A percentile compares a stretch with the other conserved stretches of the same genome.
Evolutionary conservation across 2,888 invertebrate species (phyloP).

Genomic region (Drosophila setosimentum): DNA sequence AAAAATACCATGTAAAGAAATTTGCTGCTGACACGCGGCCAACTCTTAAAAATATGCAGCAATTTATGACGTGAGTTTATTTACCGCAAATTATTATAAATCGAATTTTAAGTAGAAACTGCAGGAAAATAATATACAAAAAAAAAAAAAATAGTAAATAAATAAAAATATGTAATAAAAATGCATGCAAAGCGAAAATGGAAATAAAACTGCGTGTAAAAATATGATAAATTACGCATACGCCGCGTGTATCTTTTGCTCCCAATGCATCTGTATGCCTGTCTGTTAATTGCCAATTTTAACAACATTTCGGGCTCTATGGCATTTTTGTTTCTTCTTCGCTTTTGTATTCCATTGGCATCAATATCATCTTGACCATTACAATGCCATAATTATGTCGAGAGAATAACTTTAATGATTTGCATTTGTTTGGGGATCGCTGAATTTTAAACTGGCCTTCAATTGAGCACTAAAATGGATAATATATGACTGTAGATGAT

Average conservation of each 20-base stretch:
- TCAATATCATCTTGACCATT: conserved; percentile 44
- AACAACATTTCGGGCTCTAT: conserved; percentile 48
- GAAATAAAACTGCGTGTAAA: conserved; percentile 67
- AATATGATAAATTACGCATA: conserved; percentile 78
- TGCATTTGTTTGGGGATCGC: conserved; percentile 24
- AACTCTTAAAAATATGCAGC: conserved; percentile 53
- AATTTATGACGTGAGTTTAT: conserved; percentile 75
- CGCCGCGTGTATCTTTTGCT: conserved; percentile 39
- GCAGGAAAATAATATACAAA: too few species aligned
- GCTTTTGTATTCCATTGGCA: conserved; percentile 16
- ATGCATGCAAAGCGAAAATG: conserved; percentile 47
- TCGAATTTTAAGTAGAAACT: conserved; percentile 74
- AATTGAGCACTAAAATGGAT: background rate
- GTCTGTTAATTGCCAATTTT: conserved; percentile 74
- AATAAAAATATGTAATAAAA: background rate
- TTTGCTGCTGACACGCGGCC: conserved; percentile 52
- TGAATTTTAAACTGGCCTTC: conserved; percentile 5
- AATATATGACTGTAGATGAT: background rate
- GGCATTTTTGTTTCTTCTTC: conserved; percentile 5
- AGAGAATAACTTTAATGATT: conserved; percentile 50
- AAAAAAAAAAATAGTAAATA: background rate
- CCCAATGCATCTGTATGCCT: conserved; percentile 36
- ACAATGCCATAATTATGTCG: conserved; percentile 47
- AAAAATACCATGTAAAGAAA: conserved; percentile 58
- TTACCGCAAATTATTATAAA: conserved; percentile 81